These are phyloP conservation scores for Hydrozoanthus tunicans DNA, from an alignment of 64 coral and sea anemone genomes.

Conservation along the genomic window DNA sequence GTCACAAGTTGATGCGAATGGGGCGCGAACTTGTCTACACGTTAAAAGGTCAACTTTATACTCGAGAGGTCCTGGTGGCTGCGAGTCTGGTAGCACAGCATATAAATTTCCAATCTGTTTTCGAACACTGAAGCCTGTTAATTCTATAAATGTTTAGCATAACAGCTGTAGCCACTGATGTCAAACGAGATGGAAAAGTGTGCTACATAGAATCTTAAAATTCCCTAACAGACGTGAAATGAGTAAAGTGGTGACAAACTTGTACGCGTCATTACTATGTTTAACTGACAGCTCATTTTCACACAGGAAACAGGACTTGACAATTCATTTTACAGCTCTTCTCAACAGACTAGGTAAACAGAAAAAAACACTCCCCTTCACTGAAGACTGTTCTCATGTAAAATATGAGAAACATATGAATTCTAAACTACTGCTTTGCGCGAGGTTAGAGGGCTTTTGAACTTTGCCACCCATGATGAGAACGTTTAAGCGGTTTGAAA, in stretches of 20 bases:
- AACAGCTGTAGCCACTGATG: neutral
- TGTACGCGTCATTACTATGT: neutral
- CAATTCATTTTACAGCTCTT: neutral
- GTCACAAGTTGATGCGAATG: neutral
- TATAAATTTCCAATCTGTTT: neutral
- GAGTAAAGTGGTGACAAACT: neutral
- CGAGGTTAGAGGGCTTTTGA: neutral
- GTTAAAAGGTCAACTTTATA: slow-evolving; percentile 12
- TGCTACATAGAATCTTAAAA: neutral
- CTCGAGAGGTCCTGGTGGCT: neutral
- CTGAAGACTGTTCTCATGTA: neutral
- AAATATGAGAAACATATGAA: neutral
- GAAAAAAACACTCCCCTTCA: neutral
- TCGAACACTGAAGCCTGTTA: slow-evolving; percentile 1
- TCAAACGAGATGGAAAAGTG: neutral
- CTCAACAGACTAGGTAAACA: neutral
- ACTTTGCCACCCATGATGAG: neutral
- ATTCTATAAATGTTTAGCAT: neutral
- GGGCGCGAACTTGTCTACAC: neutral
- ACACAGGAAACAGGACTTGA: slow-evolving; percentile 22
- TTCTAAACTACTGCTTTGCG: neutral
- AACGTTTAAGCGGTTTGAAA: slow-evolving; percentile 1
- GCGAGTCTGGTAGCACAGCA: neutral
- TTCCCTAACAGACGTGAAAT: slow-evolving; percentile 18
- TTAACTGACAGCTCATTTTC: slow-evolving; percentile 38